Conservation (phyloP, 2,888 invertebrate species). For the Microchrysa polita region DNA sequence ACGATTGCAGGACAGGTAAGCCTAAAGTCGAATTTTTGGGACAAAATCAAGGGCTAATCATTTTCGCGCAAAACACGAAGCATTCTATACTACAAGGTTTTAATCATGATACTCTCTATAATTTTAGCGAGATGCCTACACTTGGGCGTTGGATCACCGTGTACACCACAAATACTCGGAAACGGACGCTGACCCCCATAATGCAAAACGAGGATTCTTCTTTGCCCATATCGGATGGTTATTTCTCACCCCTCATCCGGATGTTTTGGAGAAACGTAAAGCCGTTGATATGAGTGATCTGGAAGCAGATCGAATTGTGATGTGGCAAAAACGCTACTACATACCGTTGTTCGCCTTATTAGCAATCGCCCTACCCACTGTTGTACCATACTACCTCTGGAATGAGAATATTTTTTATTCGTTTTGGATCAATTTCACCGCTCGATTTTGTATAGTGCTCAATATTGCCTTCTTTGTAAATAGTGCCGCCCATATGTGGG, state of each 20-base stretch:
- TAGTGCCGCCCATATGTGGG: conserved; percentile 93
- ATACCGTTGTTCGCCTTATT: conserved; percentile 77
- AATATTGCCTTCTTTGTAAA: conserved; percentile 96
- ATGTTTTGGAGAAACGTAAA: conserved; percentile 74
- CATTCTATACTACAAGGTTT: too few species aligned
- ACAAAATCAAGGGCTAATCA: too few species aligned
- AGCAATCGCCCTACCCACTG: conserved; percentile 74
- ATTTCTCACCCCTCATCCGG: conserved; percentile 83
- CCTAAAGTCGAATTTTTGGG: too few species aligned
- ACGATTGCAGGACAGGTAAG: conserved; percentile 82
- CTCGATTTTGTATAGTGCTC: conserved; percentile 83
- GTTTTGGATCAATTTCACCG: conserved; percentile 85
- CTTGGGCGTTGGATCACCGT: conserved; percentile 87
- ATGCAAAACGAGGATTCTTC: conserved; percentile 85
- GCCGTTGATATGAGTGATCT: conserved; percentile 77
- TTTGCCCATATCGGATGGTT: conserved; percentile 95
- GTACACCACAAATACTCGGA: conserved; percentile 91
- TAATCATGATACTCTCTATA: too few species aligned
- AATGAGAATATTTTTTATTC: conserved; percentile 79
- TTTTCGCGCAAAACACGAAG: too few species aligned
- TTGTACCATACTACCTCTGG: conserved; percentile 86
- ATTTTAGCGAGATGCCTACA: conserved; percentile 80
- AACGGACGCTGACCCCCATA: conserved; percentile 79
- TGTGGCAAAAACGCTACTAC: conserved; percentile 80
- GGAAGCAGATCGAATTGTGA: conserved; percentile 76